Percentiles rank a stretch among this genome's conserved stretches.
Conservation (phyloP, 1,140 invertebrate species). For the Samia ricini region DNA sequence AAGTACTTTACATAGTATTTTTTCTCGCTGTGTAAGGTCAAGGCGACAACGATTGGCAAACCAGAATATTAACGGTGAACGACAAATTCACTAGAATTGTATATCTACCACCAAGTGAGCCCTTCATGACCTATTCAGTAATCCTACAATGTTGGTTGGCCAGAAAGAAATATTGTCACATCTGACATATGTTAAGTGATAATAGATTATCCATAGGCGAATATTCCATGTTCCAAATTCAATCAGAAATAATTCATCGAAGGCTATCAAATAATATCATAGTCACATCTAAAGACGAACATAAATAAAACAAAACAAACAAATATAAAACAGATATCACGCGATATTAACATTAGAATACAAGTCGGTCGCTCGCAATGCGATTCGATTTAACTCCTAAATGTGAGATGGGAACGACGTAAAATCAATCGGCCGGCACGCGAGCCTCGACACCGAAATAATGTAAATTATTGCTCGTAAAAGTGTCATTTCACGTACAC, state of each 20-base stretch:
- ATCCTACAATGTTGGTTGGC: neutral
- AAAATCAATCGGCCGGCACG: slow-evolving; percentile 73
- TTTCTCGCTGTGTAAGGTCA: too few species aligned
- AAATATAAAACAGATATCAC: slow-evolving; percentile 30
- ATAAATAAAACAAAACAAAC: slow-evolving; percentile 3
- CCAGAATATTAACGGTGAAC: too few species aligned
- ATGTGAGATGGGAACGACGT: slow-evolving; percentile 65
- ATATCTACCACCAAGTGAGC: too few species aligned
- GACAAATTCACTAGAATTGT: too few species aligned
- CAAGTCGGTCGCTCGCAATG: slow-evolving; percentile 59
- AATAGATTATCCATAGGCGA: too few species aligned
- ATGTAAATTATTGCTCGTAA: slow-evolving; percentile 75
- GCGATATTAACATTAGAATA: slow-evolving; percentile 69
- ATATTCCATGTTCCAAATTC: neutral
- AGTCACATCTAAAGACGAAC: neutral
- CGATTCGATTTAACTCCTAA: slow-evolving; percentile 68
- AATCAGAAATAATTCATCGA: neutral
- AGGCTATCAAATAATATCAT: neutral
- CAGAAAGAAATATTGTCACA: neutral
- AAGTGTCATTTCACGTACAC: slow-evolving; percentile 69
- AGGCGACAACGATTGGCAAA: too few species aligned
- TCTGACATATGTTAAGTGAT: neutral
- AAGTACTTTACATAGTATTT: too few species aligned
- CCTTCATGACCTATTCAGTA: too few species aligned
- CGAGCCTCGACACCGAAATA: slow-evolving; percentile 68